Percentiles rank a stretch among this genome's conserved stretches.
Evolutionary conservation across 2,888 invertebrate genomes (phyloP).

Genomic region (Oscheius sp.): DNA sequence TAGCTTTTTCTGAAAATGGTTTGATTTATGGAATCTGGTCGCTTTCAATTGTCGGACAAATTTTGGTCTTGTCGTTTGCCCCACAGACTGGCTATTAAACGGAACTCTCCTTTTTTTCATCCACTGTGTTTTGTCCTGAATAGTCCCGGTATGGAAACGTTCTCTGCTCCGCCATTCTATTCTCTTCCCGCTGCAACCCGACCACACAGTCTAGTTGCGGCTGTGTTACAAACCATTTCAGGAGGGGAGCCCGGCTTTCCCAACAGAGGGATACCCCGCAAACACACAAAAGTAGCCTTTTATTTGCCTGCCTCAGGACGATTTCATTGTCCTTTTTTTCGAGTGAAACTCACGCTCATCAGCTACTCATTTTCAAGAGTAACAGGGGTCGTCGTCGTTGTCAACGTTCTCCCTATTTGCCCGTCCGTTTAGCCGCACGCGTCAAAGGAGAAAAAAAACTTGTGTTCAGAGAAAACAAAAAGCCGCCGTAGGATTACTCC

Average conservation of each 20-base stretch:
- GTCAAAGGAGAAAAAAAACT: conserved; percentile 28
- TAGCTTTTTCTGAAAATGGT: conserved; percentile 61
- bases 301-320: not conserved
- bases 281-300: not conserved
- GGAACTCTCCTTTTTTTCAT: conserved; percentile 3
- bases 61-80: not conserved
- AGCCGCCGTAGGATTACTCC: conserved; percentile 21
- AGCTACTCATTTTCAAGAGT: conserved; percentile 35
- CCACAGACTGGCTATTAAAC: not conserved
- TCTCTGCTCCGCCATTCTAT: not conserved
- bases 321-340: not conserved
- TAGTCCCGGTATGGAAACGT: not conserved
- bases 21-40: not conserved
- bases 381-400: conserved; percentile 9
- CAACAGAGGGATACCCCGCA: not conserved
- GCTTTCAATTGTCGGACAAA: not conserved
- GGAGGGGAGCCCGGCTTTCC: not conserved
- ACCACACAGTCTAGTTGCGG: conserved; percentile 1
- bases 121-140: not conserved
- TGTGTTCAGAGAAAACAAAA: conserved; percentile 39
- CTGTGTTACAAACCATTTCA: not conserved
- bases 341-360: conserved; percentile 18
- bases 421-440: conserved; percentile 36
- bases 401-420: conserved; percentile 26
- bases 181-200: not conserved